Conservation (phyloP, 2,797 vertebrate genomes). For the Otolemur crassicaudatus region DNA sequence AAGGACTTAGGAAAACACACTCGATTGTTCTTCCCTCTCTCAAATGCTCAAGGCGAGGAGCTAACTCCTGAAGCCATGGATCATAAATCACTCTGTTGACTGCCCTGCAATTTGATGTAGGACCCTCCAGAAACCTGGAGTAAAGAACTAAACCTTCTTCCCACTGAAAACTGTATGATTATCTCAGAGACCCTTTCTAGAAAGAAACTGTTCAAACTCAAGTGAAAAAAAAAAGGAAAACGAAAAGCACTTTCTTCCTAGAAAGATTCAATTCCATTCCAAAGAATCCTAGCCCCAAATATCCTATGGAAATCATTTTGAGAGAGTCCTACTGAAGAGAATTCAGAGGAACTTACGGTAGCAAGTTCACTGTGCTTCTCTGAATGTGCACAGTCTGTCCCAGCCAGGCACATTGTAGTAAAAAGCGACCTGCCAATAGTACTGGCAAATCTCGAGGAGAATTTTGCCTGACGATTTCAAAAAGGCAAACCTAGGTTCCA, state of each 20-base stretch:
- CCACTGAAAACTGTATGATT: constrained; percentile 12
- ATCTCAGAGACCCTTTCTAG: constrained; percentile 43
- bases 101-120: not conserved
- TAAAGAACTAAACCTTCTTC: constrained; percentile 9
- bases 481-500: constrained; percentile 58
- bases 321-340: constrained; percentile 1
- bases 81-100: constrained; percentile 55
- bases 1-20: constrained; percentile 57
- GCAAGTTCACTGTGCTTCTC: not conserved
- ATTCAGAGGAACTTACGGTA: constrained; percentile 31
- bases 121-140: constrained; percentile 16
- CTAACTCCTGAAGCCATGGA: not conserved
- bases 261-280: constrained; percentile 41
- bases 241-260: constrained; percentile 50
- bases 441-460: constrained; percentile 34
- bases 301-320: constrained; percentile 47
- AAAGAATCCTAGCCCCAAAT: constrained; percentile 34
- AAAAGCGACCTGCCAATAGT: constrained; percentile 60
- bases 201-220: constrained; percentile 38
- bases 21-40: constrained; percentile 32
- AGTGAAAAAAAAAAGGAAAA: not conserved
- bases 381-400: not conserved
- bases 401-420: constrained; percentile 59
- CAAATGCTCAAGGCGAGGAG: not conserved
- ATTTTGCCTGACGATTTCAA: constrained; percentile 66